Evolutionary conservation across 2,113 vertebrate species (phyloP).

Genomic region (Pitta sordida): DNA sequence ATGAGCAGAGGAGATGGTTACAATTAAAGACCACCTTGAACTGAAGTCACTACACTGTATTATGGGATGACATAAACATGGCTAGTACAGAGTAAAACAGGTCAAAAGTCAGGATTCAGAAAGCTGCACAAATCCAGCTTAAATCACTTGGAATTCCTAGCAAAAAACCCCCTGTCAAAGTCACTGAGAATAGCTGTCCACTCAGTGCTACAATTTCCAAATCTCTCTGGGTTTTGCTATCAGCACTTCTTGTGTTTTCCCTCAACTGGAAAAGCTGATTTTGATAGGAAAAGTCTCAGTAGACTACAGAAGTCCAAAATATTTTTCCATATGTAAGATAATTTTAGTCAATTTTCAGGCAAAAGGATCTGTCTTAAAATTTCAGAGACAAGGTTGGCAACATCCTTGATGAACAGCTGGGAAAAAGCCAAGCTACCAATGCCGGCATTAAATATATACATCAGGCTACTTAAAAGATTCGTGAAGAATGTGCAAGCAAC

Average conservation of each 20-base stretch:
- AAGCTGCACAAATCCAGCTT: slow-evolving; percentile 1
- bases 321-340: neutral
- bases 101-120: neutral
- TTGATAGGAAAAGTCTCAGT: neutral
- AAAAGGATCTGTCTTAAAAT: neutral
- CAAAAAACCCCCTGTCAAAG: neutral
- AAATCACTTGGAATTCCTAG: neutral
- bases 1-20: neutral
- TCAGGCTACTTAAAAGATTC: neutral
- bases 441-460: neutral
- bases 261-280: neutral
- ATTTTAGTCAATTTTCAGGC: neutral
- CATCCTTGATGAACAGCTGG: neutral
- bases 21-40: neutral
- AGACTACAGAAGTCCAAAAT: neutral
- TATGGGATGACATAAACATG: neutral
- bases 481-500: neutral
- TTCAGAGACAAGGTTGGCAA: neutral
- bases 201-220: neutral
- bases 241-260: neutral
- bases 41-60: neutral
- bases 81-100: neutral
- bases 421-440: neutral
- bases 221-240: neutral
- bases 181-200: neutral